Conservation (phyloP, 2,797 vertebrate genomes). For the Neopelma chrysocephalum region DNA sequence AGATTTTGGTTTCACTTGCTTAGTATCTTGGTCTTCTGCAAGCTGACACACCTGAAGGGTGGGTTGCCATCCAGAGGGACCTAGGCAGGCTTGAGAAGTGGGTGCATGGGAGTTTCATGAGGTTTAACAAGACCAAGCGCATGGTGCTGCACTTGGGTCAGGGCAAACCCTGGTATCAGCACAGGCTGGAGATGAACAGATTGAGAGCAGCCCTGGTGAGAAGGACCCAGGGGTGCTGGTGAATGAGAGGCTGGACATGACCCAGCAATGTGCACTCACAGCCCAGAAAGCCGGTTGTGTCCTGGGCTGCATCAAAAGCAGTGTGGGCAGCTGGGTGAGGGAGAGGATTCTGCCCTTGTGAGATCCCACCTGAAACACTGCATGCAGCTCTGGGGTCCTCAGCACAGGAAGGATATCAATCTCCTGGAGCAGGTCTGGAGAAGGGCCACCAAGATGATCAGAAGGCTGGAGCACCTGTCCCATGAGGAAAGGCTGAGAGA, state of each 20-base stretch:
- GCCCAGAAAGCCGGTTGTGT: not conserved
- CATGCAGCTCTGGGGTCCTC: not conserved
- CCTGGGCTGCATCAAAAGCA: not conserved
- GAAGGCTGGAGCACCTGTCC: fast-evolving
- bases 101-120: not conserved
- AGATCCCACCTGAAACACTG: not conserved
- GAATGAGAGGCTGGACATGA: not conserved
- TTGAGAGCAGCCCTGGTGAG: fast-evolving
- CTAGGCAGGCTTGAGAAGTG: not conserved
- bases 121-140: not conserved
- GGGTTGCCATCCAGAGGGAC: not conserved
- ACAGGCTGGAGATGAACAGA: not conserved
- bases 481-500: not conserved
- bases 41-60: not conserved
- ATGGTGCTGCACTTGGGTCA: not conserved
- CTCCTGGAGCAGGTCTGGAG: not conserved
- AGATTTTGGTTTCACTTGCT: not conserved
- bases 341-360: not conserved
- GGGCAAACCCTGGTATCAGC: not conserved
- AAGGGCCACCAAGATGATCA: not conserved
- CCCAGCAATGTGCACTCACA: not conserved
- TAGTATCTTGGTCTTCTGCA: not conserved
- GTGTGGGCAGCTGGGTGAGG: not conserved
- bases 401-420: not conserved
- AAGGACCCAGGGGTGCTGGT: not conserved